Conservation (phyloP, 1,140 invertebrate genomes). For the Drosophila eugracilis region DNA sequence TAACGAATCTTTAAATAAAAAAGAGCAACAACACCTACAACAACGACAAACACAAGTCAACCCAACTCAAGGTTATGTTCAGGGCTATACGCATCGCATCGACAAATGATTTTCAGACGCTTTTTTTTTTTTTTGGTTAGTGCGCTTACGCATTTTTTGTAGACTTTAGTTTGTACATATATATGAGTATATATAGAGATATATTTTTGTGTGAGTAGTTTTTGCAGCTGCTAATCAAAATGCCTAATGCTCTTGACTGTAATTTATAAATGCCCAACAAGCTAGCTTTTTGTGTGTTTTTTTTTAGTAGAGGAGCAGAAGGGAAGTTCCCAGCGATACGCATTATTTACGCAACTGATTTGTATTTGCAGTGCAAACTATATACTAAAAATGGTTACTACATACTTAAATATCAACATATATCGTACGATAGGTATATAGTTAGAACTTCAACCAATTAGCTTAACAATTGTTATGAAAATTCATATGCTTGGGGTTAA, state of each 20-base stretch:
- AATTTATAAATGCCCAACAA: conserved; percentile 75
- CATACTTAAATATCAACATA: not conserved
- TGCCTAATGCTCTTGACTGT: conserved; percentile 68
- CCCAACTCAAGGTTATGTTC: conserved; percentile 82
- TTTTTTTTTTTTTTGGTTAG: conserved; percentile 56
- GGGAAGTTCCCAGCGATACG: conserved; percentile 51
- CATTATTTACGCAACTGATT: conserved; percentile 83
- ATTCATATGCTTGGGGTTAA: conserved; percentile 30
- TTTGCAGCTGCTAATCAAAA: conserved; percentile 82
- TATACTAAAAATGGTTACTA: conserved; percentile 10
- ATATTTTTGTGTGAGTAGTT: conserved; percentile 41
- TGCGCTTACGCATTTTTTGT: conserved; percentile 73
- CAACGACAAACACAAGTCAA: conserved; percentile 30
- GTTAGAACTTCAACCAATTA: conserved; percentile 13
- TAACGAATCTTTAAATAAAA: conserved; percentile 82
- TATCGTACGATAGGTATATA: conserved; percentile 8
- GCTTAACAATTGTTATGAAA: conserved; percentile 34
- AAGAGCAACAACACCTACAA: conserved; percentile 48
- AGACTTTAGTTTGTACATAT: conserved; percentile 13
- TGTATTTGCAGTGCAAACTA: conserved; percentile 79
- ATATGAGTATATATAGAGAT: not conserved
- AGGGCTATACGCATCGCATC: conserved; percentile 81
- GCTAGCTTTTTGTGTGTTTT: conserved; percentile 22
- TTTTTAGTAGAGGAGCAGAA: not conserved
- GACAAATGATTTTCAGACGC: conserved; percentile 68